These are phyloP conservation scores for Rhinatrema bivittatum DNA, from an alignment of 2,797 vertebrate species.

Conservation along the genomic window DNA sequence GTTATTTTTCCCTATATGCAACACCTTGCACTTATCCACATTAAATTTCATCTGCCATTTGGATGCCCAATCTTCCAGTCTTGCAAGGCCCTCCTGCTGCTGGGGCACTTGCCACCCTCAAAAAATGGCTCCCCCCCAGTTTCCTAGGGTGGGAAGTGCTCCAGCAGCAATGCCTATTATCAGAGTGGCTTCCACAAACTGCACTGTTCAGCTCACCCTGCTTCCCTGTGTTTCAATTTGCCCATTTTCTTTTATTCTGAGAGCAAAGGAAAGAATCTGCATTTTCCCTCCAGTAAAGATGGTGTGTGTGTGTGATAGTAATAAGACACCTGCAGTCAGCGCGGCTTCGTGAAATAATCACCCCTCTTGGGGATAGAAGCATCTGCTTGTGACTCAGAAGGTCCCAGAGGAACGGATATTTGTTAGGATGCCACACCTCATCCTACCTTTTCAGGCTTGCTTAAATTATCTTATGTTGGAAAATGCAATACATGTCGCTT, in stretches of 20 bases:
- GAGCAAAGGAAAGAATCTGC: conserved; percentile 1
- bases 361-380: conserved; percentile 41
- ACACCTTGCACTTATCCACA: too few relatives aligned
- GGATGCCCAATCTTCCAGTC: too few relatives aligned
- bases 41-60: too few relatives aligned
- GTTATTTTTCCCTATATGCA: too few relatives aligned
- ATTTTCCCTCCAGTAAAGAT: conserved; percentile 7
- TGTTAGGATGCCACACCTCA: conserved; percentile 29
- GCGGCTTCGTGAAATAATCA: conserved; percentile 37
- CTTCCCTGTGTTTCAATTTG: conserved; percentile 7
- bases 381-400: conserved; percentile 40
- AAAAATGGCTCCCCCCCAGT: too few relatives aligned
- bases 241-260: not conserved
- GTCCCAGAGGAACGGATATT: conserved; percentile 30
- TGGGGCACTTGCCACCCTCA: too few relatives aligned
- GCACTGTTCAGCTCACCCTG: not conserved
- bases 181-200: not conserved
- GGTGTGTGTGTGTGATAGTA: conserved; percentile 19
- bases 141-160: too few relatives aligned
- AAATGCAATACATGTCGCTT: conserved; percentile 13
- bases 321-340: conserved; percentile 30
- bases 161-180: too few relatives aligned
- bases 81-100: too few relatives aligned
- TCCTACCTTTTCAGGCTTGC: conserved; percentile 22
- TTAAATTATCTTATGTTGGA: conserved; percentile 7